Conservation (phyloP, 2,888 invertebrate genomes). For the Pollenia griseotomentosa region DNA sequence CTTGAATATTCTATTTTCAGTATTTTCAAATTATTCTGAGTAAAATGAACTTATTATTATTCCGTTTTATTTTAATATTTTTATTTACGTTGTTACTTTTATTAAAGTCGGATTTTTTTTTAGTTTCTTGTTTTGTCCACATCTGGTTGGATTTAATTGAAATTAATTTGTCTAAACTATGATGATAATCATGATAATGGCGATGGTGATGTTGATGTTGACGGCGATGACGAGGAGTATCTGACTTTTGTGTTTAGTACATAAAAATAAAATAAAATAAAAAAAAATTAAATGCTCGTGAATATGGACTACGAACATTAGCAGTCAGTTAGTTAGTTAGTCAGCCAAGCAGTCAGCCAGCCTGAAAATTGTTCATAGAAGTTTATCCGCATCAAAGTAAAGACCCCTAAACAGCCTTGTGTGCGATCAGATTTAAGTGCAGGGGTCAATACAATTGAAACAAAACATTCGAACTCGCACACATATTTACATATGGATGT, state of each 20-base stretch:
- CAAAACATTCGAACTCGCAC: slow-evolving; percentile 34
- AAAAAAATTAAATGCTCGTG: background rate
- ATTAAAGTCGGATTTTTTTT: slow-evolving; percentile 13
- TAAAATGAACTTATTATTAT: slow-evolving; percentile 39
- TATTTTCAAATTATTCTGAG: slow-evolving; percentile 28
- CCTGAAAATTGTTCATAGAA: slow-evolving; percentile 4
- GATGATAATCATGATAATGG: slow-evolving; percentile 29
- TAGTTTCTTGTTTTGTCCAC: slow-evolving; percentile 59
- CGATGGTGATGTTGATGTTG: slow-evolving; percentile 30
- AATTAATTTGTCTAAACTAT: slow-evolving; percentile 71
- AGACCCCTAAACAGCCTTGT: slow-evolving; percentile 80
- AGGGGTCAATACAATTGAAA: slow-evolving; percentile 79
- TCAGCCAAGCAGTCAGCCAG: background rate
- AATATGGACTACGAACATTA: slow-evolving; percentile 27
- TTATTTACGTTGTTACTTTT: slow-evolving; percentile 45
- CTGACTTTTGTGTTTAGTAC: background rate
- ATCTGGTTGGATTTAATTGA: slow-evolving; percentile 70
- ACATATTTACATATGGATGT: slow-evolving; percentile 4
- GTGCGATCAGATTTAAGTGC: slow-evolving; percentile 82
- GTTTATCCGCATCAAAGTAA: slow-evolving; percentile 60
- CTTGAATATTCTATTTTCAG: slow-evolving; percentile 51
- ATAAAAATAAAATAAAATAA: slow-evolving; percentile 4
- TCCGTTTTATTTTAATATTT: slow-evolving; percentile 13
- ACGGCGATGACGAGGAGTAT: slow-evolving; percentile 7
- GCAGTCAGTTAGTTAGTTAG: background rate